A percentile compares a stretch with the other conserved stretches of the same genome.
Evolutionary conservation across 92 coral and sea anemone genomes (phyloP).

Genomic region (Zoanthus sansibaricus): DNA sequence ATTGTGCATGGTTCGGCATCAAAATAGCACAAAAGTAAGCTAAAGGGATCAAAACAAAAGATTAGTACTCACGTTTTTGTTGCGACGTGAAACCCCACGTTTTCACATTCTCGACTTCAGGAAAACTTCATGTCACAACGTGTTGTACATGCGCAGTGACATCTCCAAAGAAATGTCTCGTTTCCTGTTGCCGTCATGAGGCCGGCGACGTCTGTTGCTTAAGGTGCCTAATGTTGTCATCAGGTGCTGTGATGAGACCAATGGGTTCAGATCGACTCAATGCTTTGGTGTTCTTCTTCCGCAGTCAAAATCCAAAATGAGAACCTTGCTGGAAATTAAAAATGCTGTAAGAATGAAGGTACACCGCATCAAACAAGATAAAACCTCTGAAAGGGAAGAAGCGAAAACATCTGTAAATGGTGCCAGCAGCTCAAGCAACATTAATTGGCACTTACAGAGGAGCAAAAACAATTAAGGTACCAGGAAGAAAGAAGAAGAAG

Average conservation of each 20-base stretch:
- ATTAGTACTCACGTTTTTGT: slow-evolving; percentile 43
- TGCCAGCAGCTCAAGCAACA: background rate
- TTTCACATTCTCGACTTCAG: slow-evolving; percentile 45
- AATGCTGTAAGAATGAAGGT: background rate
- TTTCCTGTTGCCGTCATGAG: background rate
- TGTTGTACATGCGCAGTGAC: slow-evolving; percentile 46
- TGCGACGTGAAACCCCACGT: slow-evolving; percentile 47
- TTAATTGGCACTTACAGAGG: background rate
- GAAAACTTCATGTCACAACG: slow-evolving; percentile 48
- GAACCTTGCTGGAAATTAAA: background rate
- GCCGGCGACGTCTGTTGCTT: no score
- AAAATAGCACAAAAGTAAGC: slow-evolving; percentile 34
- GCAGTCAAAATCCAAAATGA: background rate
- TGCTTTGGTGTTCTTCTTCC: no score
- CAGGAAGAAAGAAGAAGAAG: slow-evolving; percentile 50
- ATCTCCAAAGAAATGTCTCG: slow-evolving; percentile 23
- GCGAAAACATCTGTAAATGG: no score
- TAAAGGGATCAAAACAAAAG: slow-evolving; percentile 14
- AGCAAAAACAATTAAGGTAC: slow-evolving; percentile 37
- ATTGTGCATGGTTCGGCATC: background rate
- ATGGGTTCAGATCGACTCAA: no score
- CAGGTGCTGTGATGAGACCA: no score
- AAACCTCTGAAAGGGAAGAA: background rate
- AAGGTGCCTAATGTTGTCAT: no score
- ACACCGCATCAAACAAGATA: background rate